phyloP scores from a whole-genome alignment of 2,113 vertebrate species.

The Lampris incognitus region DNA sequence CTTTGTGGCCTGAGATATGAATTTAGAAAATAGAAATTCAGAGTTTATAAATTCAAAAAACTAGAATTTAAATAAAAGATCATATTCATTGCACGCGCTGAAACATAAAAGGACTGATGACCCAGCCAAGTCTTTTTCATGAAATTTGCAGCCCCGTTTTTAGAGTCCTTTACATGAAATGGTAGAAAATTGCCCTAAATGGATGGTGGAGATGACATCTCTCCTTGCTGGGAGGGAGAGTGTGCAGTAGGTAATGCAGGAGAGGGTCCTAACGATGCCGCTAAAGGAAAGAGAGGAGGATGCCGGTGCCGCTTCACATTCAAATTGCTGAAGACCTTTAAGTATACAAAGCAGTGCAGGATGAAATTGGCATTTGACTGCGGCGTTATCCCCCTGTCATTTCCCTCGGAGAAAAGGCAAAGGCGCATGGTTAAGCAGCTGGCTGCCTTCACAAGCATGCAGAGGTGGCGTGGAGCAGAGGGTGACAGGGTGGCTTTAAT shows the following conservation, averaged over 20 bases:
- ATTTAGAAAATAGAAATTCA: constrained; percentile 4
- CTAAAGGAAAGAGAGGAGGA: constrained; percentile 11
- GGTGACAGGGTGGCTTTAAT: constrained; percentile 37
- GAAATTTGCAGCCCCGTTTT: no score
- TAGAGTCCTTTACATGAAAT: constrained; percentile 5
- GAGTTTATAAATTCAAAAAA: neutral
- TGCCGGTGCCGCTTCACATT: constrained; percentile 34
- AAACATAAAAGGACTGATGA: no score
- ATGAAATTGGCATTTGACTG: constrained; percentile 38
- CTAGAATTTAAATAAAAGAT: no score
- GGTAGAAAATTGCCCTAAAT: constrained; percentile 12
- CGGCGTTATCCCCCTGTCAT: constrained; percentile 40
- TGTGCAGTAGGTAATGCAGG: constrained; percentile 27
- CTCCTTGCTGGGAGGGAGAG: constrained; percentile 6
- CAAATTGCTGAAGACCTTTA: constrained; percentile 28
- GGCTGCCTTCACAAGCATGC: constrained; percentile 44
- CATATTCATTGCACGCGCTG: no score
- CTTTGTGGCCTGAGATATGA: constrained; percentile 9
- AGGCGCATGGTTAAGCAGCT: constrained; percentile 58
- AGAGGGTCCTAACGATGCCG: constrained; percentile 8
- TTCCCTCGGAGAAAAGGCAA: constrained; percentile 38
- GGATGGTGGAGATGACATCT: neutral
- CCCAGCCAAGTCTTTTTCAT: no score
- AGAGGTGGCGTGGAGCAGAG: constrained; percentile 36
- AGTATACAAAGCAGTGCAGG: constrained; percentile 27